A percentile compares a stretch with the other conserved stretches of the same genome.
Evolutionary conservation across 1,140 invertebrate species (phyloP).

Genomic region (Cylas formicarius): DNA sequence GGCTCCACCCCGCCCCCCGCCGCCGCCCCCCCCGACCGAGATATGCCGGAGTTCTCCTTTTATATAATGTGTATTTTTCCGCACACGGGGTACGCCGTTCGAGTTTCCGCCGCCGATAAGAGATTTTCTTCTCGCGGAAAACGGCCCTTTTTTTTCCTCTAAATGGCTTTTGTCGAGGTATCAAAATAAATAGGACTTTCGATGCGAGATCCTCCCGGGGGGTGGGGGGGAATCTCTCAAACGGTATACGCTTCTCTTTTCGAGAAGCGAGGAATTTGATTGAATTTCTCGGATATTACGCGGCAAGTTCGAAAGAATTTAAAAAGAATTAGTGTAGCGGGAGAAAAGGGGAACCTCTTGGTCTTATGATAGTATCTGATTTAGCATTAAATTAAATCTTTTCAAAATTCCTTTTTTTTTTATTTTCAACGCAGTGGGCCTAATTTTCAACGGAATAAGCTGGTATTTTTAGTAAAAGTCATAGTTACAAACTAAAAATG

Average conservation of each 20-base stretch:
- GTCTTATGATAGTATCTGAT: too few relatives aligned
- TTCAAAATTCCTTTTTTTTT: too few relatives aligned
- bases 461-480: too few relatives aligned
- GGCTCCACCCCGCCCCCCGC: constrained; percentile 24
- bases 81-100: constrained; percentile 24
- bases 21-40: constrained; percentile 22
- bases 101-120: constrained; percentile 18
- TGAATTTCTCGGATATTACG: too few relatives aligned
- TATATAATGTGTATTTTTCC: constrained; percentile 27
- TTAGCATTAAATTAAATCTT: too few relatives aligned
- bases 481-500: too few relatives aligned
- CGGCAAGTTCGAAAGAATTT: too few relatives aligned
- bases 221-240: constrained; percentile 20
- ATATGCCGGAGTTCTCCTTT: constrained; percentile 25
- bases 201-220: constrained; percentile 22
- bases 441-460: too few relatives aligned
- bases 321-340: too few relatives aligned
- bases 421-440: too few relatives aligned
- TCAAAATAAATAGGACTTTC: constrained; percentile 27
- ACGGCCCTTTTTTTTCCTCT: constrained; percentile 19
- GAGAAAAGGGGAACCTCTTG: too few relatives aligned
- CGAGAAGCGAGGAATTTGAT: constrained; percentile 21
- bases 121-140: constrained; percentile 18
- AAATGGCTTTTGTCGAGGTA: constrained; percentile 27
- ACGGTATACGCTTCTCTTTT: constrained; percentile 23